Conservation (phyloP, 1,140 invertebrate genomes). For the Coboldia fuscipes region DNA sequence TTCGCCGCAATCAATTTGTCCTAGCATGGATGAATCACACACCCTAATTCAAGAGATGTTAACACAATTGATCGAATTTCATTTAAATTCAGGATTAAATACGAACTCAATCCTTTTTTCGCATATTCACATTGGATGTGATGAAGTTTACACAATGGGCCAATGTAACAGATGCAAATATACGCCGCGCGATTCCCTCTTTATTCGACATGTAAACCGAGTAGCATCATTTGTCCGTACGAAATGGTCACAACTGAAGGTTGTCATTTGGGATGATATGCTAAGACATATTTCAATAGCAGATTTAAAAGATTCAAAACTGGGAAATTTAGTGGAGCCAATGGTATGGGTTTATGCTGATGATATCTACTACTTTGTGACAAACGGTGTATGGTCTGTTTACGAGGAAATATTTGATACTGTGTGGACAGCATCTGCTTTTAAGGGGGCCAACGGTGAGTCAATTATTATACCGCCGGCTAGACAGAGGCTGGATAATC, state of each 20-base stretch:
- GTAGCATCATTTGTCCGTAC: slow-evolving; percentile 37
- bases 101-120: slow-evolving; percentile 21
- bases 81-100: slow-evolving; percentile 6
- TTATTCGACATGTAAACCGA: slow-evolving; percentile 43
- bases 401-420: slow-evolving; percentile 62
- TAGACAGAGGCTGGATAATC: slow-evolving; percentile 44
- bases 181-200: slow-evolving; percentile 33
- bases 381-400: slow-evolving; percentile 43
- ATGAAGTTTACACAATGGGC: slow-evolving; percentile 68
- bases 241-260: slow-evolving; percentile 36
- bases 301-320: slow-evolving; percentile 38
- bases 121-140: slow-evolving; percentile 59
- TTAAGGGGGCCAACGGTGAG: slow-evolving; percentile 55
- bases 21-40: slow-evolving; percentile 47
- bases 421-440: slow-evolving; percentile 48
- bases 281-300: slow-evolving; percentile 46
- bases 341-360: slow-evolving; percentile 69
- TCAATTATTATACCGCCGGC: slow-evolving; percentile 44
- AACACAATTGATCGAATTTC: slow-evolving; percentile 43
- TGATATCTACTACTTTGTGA: slow-evolving; percentile 30
- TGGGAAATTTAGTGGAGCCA: slow-evolving; percentile 56
- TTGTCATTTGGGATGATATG: slow-evolving; percentile 95
- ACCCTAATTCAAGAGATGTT: slow-evolving; percentile 56
- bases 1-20: slow-evolving; percentile 67
- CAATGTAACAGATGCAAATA: slow-evolving; percentile 49